phyloP scores from a whole-genome alignment of 1,140 invertebrate species.

The Pachypsylla venusta region DNA sequence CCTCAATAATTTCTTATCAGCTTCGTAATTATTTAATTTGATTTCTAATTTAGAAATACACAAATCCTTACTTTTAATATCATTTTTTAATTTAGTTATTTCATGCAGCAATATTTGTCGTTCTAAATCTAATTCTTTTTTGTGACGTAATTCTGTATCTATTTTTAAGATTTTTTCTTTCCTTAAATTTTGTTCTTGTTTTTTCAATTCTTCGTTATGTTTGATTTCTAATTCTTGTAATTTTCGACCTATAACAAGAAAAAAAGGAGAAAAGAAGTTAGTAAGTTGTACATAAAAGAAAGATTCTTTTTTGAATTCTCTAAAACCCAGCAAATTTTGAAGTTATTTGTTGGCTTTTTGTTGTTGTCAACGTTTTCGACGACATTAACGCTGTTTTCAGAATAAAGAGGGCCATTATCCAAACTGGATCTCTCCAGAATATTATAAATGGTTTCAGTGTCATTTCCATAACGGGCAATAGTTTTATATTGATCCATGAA shows the following conservation, averaged over 20 bases:
- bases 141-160: background rate
- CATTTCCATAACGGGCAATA: too few relatives aligned
- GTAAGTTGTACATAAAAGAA: too few relatives aligned
- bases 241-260: background rate
- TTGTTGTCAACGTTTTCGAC: too few relatives aligned
- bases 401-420: too few relatives aligned
- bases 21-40: background rate
- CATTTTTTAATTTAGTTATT: background rate
- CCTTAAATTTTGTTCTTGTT: background rate
- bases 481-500: too few relatives aligned
- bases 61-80: background rate
- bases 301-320: too few relatives aligned
- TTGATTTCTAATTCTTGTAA: background rate
- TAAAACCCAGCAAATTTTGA: too few relatives aligned
- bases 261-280: background rate
- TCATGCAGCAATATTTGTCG: constrained; percentile 4
- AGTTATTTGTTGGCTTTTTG: too few relatives aligned
- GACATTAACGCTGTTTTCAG: too few relatives aligned
- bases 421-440: too few relatives aligned
- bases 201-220: background rate
- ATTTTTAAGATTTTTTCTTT: constrained; percentile 5
- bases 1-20: background rate
- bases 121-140: background rate
- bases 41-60: background rate
- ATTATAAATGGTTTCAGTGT: too few relatives aligned